Conservation (phyloP, 1,140 invertebrate species). For the Leptinotarsa defecta region DNA sequence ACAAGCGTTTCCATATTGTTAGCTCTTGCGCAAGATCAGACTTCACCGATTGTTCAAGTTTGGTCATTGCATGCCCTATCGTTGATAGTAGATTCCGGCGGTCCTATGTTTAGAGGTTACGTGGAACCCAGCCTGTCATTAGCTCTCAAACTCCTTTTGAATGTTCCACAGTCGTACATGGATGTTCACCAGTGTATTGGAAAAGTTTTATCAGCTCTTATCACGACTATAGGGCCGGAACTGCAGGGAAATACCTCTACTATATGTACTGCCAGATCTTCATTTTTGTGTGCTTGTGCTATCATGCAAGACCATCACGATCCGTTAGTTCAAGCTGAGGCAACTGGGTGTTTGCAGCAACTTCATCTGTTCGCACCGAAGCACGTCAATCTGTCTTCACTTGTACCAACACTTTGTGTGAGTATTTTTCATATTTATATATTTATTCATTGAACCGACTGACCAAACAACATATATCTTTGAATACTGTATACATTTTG, state of each 20-base stretch:
- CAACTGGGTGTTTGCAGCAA: constrained; percentile 94
- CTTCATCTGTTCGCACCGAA: constrained; percentile 95
- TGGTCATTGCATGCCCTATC: constrained; percentile 96
- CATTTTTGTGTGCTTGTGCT: constrained; percentile 85
- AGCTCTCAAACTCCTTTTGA: constrained; percentile 85
- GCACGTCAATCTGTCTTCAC: constrained; percentile 88
- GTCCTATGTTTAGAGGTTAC: constrained; percentile 97
- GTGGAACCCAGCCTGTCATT: constrained; percentile 92
- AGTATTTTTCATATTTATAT: constrained; percentile 57
- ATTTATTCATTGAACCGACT: too few species aligned
- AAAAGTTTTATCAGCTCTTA: constrained; percentile 89
- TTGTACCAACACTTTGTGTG: constrained; percentile 94
- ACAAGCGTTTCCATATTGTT: constrained; percentile 92
- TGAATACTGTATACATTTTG: too few species aligned
- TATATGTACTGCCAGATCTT: constrained; percentile 74
- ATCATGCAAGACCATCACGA: constrained; percentile 92
- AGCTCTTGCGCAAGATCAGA: constrained; percentile 90
- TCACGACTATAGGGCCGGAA: constrained; percentile 98
- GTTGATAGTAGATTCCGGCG: constrained; percentile 95
- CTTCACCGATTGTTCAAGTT: constrained; percentile 88
- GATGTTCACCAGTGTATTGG: constrained; percentile 96
- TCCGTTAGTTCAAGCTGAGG: constrained; percentile 91
- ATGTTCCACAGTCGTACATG: constrained; percentile 84
- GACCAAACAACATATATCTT: too few species aligned
- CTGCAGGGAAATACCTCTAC: constrained; percentile 83